Conservation (phyloP, 1,140 invertebrate genomes). For the Sipha flava region DNA sequence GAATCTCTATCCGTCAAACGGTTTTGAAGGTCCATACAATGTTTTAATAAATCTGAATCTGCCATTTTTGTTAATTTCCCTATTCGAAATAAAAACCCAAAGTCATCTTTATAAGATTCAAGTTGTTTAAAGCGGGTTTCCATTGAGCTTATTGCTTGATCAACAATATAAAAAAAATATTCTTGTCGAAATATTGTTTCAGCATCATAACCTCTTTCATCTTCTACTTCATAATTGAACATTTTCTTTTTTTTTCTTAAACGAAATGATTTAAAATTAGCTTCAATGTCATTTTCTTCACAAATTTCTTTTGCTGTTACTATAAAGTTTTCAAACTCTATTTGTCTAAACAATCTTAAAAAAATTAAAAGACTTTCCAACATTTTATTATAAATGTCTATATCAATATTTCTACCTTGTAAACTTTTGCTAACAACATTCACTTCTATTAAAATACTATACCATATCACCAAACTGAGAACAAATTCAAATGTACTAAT, state of each 20-base stretch:
- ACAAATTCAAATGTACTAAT: not conserved
- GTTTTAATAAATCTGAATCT: not conserved
- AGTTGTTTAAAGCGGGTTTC: not conserved
- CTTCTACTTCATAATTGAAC: not conserved
- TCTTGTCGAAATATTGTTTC: not conserved
- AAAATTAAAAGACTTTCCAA: not conserved
- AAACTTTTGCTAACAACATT: not conserved
- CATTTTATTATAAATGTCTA: not conserved
- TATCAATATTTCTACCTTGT: not conserved
- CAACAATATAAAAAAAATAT: not conserved
- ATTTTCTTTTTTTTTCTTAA: not conserved
- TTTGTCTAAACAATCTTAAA: not conserved
- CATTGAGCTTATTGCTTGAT: not conserved
- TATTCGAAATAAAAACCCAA: not conserved
- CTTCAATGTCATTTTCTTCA: not conserved
- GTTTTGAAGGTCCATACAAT: not conserved
- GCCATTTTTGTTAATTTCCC: not conserved
- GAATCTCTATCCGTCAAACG: not conserved
- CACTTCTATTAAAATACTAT: not conserved
- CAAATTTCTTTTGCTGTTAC: not conserved
- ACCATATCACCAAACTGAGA: not conserved
- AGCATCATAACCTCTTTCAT: not conserved
- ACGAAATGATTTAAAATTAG: not conserved
- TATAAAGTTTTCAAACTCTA: not conserved
- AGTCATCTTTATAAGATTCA: not conserved